These are phyloP conservation scores for Leucozona laternaria DNA, from an alignment of 2,888 invertebrate genomes.

Conservation along the genomic window DNA sequence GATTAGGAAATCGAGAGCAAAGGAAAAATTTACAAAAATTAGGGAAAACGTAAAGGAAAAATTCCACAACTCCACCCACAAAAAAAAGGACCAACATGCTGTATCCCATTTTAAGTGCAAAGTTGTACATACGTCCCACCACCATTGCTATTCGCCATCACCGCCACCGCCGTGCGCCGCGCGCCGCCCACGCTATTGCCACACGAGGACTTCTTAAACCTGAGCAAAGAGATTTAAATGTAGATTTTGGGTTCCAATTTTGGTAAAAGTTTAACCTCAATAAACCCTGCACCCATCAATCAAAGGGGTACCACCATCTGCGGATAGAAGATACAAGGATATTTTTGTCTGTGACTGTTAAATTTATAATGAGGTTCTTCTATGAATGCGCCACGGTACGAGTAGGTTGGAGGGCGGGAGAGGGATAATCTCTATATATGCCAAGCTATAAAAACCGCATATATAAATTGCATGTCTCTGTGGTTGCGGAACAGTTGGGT, in stretches of 20 bases:
- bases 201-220: slow-evolving; percentile 30
- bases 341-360: slow-evolving; percentile 70
- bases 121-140: neutral
- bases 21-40: slow-evolving; percentile 62
- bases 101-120: slow-evolving; percentile 30
- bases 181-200: neutral
- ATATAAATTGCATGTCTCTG: slow-evolving; percentile 71
- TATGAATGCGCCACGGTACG: neutral
- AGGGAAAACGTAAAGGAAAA: slow-evolving; percentile 21
- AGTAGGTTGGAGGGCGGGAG: neutral
- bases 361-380: slow-evolving; percentile 71
- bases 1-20: slow-evolving; percentile 66
- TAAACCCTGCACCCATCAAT: slow-evolving; percentile 68
- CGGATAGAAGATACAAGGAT: slow-evolving; percentile 65
- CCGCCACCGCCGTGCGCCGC: neutral
- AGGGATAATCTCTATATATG: slow-evolving; percentile 65
- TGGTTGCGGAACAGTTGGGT: slow-evolving; percentile 60
- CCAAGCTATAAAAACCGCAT: slow-evolving; percentile 64
- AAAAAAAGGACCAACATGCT: slow-evolving; percentile 5
- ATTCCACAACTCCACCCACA: neutral
- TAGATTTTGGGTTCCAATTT: slow-evolving; percentile 59
- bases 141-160: neutral
- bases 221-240: slow-evolving; percentile 48
- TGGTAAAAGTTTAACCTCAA: slow-evolving; percentile 47
- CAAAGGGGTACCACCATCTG: slow-evolving; percentile 73